These are phyloP conservation scores for Melipona beecheii DNA, from an alignment of 2,888 invertebrate species.

Conservation along the genomic window DNA sequence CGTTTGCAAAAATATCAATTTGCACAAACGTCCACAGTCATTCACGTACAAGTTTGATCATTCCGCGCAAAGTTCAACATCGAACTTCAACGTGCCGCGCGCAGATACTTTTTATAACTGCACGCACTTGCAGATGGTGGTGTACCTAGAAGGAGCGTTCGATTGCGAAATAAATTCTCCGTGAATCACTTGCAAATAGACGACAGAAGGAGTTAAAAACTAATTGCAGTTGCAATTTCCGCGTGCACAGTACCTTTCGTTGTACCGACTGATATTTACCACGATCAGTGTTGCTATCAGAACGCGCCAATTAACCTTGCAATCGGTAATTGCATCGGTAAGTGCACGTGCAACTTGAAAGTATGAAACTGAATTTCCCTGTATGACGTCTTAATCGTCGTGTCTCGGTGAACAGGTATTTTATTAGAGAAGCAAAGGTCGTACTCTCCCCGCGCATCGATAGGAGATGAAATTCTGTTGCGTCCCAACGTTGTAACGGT, in stretches of 20 bases:
- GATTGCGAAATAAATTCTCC: background rate
- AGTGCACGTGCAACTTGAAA: background rate
- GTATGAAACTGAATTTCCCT: background rate
- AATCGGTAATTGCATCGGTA: conserved; percentile 13
- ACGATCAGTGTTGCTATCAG: background rate
- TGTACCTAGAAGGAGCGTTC: background rate
- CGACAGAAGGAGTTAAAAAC: too few relatives aligned
- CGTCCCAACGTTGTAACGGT: conserved; percentile 75
- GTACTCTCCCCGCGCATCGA: conserved; percentile 26
- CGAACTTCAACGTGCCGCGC: too few relatives aligned
- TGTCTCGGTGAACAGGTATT: conserved; percentile 1
- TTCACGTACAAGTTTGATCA: too few relatives aligned
- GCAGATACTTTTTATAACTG: too few relatives aligned
- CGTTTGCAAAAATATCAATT: too few relatives aligned
- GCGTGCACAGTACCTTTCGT: background rate
- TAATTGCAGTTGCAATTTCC: conserved; percentile 5
- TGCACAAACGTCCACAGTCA: too few relatives aligned
- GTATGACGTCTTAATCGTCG: conserved; percentile 17
- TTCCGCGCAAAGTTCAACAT: too few relatives aligned
- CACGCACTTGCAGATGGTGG: background rate
- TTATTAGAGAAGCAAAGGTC: conserved; percentile 26
- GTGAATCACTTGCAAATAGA: background rate
- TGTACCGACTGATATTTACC: conserved; percentile 1
- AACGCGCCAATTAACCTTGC: background rate
- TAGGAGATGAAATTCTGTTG: conserved; percentile 68